phyloP scores from a whole-genome alignment of 1,140 invertebrate species.

The Saccostrea cuccullata region DNA sequence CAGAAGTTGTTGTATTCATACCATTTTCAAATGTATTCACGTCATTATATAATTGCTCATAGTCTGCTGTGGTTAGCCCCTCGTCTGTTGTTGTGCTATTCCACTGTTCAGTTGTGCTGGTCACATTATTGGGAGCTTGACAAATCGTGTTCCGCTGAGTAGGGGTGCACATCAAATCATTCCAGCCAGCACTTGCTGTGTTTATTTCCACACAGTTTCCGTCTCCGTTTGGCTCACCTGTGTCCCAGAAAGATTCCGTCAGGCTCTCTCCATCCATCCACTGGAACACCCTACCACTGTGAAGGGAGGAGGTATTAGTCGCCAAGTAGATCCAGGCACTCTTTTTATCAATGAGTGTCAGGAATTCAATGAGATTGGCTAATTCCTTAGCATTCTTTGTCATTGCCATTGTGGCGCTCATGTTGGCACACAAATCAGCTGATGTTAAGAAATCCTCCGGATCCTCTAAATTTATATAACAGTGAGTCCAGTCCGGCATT shows the following conservation, averaged over 20 bases:
- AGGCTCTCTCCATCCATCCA: not conserved
- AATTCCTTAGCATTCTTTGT: not conserved
- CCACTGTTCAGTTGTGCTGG: not conserved
- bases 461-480: not conserved
- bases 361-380: not conserved
- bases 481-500: not conserved
- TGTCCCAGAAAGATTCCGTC: not conserved
- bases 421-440: not conserved
- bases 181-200: not conserved
- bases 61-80: not conserved
- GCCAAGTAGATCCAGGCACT: conserved; percentile 10
- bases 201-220: conserved; percentile 1
- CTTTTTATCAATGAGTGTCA: not conserved
- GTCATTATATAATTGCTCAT: too few relatives aligned
- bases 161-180: not conserved
- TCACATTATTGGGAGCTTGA: not conserved
- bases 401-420: conserved; percentile 11
- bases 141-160: not conserved
- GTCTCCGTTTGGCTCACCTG: not conserved
- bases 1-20: too few relatives aligned
- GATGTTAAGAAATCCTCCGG: not conserved
- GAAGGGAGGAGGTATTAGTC: not conserved
- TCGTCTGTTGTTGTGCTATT: not conserved
- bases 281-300: not conserved
- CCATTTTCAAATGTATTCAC: too few relatives aligned